These are phyloP conservation scores for Nasalis larvatus DNA, from an alignment of 2,113 vertebrate species.

Conservation along the genomic window DNA sequence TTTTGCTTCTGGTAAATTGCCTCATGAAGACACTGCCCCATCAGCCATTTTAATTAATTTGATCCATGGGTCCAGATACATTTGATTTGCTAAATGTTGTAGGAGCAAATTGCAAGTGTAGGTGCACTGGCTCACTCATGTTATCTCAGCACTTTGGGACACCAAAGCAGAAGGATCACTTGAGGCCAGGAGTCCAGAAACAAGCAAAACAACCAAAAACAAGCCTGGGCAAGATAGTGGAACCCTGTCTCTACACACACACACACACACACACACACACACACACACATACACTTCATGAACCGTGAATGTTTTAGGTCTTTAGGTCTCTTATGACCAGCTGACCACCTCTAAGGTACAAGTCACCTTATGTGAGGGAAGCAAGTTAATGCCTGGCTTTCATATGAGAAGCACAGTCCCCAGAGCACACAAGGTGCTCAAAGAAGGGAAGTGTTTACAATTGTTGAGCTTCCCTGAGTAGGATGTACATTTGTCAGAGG, in stretches of 20 bases:
- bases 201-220: too few species aligned
- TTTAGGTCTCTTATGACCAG: not conserved
- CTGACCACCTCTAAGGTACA: not conserved
- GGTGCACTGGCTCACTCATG: too few species aligned
- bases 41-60: not conserved
- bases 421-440: not conserved
- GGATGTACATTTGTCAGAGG: not conserved
- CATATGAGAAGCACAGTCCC: not conserved
- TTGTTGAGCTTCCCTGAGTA: not conserved
- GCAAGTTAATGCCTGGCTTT: not conserved
- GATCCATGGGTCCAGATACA: not conserved
- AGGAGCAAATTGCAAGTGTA: too few species aligned
- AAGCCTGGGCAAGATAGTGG: too few species aligned
- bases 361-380: not conserved
- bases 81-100: not conserved
- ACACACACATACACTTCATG: too few species aligned
- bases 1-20: not conserved
- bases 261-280: too few species aligned
- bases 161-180: too few species aligned
- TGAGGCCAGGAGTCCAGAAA: too few species aligned
- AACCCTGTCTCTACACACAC: too few species aligned
- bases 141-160: too few species aligned
- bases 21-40: not conserved
- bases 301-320: too few species aligned
- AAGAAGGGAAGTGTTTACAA: not conserved